Percentiles rank a stretch among this genome's conserved stretches.
Evolutionary conservation across 2,888 invertebrate genomes (phyloP).

Genomic region (Bembecia ichneumoniformis): DNA sequence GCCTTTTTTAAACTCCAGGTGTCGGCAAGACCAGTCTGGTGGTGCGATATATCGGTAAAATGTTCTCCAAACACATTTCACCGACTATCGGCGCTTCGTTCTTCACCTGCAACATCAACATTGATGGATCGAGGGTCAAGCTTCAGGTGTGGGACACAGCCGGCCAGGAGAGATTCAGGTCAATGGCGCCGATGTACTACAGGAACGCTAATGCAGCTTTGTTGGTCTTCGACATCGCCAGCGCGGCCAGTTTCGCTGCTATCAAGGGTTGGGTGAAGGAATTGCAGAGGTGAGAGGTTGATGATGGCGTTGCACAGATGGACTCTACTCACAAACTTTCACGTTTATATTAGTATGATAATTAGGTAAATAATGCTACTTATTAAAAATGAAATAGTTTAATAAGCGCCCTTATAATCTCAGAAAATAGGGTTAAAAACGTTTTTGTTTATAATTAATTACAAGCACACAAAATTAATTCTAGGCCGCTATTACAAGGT

Average conservation of each 20-base stretch:
- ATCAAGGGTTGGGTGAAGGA: conserved; percentile 91
- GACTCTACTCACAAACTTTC: no score
- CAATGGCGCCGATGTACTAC: conserved; percentile 97
- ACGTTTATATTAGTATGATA: no score
- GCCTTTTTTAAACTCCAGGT: conserved; percentile 75
- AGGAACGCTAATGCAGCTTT: conserved; percentile 92
- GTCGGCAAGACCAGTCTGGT: conserved; percentile 93
- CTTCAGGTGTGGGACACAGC: conserved; percentile 92
- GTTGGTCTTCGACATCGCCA: conserved; percentile 88
- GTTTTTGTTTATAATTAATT: no score
- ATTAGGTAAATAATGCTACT: no score
- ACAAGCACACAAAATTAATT: no score
- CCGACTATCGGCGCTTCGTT: conserved; percentile 93
- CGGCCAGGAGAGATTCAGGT: conserved; percentile 88
- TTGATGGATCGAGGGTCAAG: conserved; percentile 80
- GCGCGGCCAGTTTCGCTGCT: conserved; percentile 79
- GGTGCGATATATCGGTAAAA: conserved; percentile 84
- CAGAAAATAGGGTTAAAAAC: no score
- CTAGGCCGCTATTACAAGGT: no score
- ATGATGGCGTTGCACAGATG: no score
- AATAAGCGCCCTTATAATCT: no score
- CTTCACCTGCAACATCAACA: conserved; percentile 86
- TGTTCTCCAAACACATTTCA: conserved; percentile 80
- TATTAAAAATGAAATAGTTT: no score
- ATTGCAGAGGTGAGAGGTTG: conserved; percentile 59